A percentile compares a stretch with the other conserved stretches of the same genome.
Conservation (phyloP, 2,113 vertebrate species). For the Prunella fulvescens region DNA sequence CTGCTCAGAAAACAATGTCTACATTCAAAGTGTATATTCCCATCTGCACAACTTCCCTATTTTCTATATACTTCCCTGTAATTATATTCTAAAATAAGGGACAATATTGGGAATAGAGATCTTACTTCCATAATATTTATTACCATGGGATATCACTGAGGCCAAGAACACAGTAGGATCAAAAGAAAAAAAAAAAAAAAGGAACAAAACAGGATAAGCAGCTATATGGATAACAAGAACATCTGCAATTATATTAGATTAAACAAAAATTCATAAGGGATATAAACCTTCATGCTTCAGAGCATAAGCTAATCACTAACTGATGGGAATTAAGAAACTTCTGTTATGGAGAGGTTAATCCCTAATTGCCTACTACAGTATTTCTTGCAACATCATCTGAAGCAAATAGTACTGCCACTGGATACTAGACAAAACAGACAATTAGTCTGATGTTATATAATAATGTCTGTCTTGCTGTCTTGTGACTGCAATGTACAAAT, state of each 20-base stretch:
- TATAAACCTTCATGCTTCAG: conserved; percentile 61
- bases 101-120: neutral
- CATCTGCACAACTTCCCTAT: neutral
- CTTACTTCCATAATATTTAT: conserved; percentile 23
- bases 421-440: conserved; percentile 30
- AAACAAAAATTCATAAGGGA: conserved; percentile 61
- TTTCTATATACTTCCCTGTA: neutral
- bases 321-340: conserved; percentile 65
- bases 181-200: neutral
- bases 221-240: conserved; percentile 53
- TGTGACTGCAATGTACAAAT: neutral
- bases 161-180: neutral
- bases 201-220: neutral
- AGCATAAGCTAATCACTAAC: conserved; percentile 62
- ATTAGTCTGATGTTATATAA: conserved; percentile 26
- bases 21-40: neutral
- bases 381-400: conserved; percentile 51
- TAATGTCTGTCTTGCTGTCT: neutral
- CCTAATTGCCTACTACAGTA: conserved; percentile 48
- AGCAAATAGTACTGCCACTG: conserved; percentile 4
- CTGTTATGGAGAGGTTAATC: conserved; percentile 62
- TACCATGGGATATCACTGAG: neutral
- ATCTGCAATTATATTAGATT: conserved; percentile 62
- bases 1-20: neutral
- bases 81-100: neutral